Evolutionary conservation across 2,113 vertebrate genomes (phyloP), one percentile per base, ranked within the genome.

Genomic region (Microtus oregoni): DNA sequence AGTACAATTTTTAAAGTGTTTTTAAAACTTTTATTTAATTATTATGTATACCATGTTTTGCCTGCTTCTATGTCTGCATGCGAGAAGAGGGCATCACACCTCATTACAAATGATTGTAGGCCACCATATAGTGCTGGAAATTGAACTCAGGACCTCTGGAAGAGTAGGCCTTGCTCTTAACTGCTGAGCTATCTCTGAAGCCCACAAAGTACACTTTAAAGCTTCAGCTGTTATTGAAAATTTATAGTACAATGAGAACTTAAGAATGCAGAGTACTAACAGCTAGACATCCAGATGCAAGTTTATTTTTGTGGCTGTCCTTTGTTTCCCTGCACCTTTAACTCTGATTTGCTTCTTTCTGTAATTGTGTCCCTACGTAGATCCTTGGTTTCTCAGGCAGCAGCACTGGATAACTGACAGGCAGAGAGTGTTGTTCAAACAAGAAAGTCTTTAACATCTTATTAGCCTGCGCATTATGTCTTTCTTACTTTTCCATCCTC

Each of bases 351-450:
- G 30, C 81, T 89, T n/a, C 28, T 19, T 72, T 30, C 30, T 68
- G 11, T 26, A 41, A 15, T n/a, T 91, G 35, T 83, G 15, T 77
- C 86, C 7, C 35, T 47, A 61, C 44, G 41, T 41, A 41, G 41
- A 55, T 86, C 17, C 70, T 92, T 22, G 10, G 15, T 61, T 26
- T 52, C 70, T 76, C 65, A 81, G 89, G 11, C 5, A 87, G 41
- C 50, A 67, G 50, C 41, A 26, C 14, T 76, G 35, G 85, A 70
- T 76, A 86, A 87, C 75, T 73, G 89, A 94, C n/a, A 92, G 77
- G 22, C 32, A 81, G 55, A 63, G 92, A 91, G 26, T 91, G 58
- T 50, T 86, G 44, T 44, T 92, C 13, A 50, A 86, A 72, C 50
- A 85, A 44, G 67, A 91, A 92, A 72, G 24, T 5, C 90, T 92